phyloP scores from a whole-genome alignment of 2,888 invertebrate genomes.

The Lottia scabra region DNA sequence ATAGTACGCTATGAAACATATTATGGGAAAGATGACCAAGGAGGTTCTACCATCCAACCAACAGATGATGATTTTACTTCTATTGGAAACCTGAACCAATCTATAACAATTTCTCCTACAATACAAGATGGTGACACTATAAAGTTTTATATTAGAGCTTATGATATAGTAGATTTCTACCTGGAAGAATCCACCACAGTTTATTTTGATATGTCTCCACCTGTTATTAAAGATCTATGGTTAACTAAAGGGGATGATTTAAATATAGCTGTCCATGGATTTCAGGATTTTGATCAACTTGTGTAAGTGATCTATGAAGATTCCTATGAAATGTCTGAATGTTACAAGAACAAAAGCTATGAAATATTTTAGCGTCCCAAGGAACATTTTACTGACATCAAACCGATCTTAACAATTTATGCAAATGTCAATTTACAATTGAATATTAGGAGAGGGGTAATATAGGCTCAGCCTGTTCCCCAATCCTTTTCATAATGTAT shows the following conservation, averaged over 20 bases:
- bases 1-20: slow-evolving; percentile 8
- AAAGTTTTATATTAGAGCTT: slow-evolving; percentile 29
- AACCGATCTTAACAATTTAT: too few relatives aligned
- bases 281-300: slow-evolving; percentile 29
- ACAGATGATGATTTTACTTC: background rate
- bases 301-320: slow-evolving; percentile 20
- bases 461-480: too few relatives aligned
- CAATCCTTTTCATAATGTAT: too few relatives aligned
- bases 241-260: slow-evolving; percentile 25
- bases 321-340: too few relatives aligned
- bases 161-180: slow-evolving; percentile 29
- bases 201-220: slow-evolving; percentile 36
- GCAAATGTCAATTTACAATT: too few relatives aligned
- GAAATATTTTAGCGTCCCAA: too few relatives aligned
- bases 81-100: slow-evolving; percentile 8
- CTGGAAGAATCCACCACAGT: slow-evolving; percentile 27
- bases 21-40: slow-evolving; percentile 7
- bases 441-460: too few relatives aligned
- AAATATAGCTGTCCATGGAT: slow-evolving; percentile 31
- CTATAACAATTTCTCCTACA: slow-evolving; percentile 14
- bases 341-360: too few relatives aligned
- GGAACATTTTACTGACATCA: too few relatives aligned
- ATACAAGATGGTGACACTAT: slow-evolving; percentile 32
- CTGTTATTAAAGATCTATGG: slow-evolving; percentile 35
- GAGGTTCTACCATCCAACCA: slow-evolving; percentile 7